Conservation (phyloP, 1,140 invertebrate species). For the Caenorhabditis briggsae region DNA sequence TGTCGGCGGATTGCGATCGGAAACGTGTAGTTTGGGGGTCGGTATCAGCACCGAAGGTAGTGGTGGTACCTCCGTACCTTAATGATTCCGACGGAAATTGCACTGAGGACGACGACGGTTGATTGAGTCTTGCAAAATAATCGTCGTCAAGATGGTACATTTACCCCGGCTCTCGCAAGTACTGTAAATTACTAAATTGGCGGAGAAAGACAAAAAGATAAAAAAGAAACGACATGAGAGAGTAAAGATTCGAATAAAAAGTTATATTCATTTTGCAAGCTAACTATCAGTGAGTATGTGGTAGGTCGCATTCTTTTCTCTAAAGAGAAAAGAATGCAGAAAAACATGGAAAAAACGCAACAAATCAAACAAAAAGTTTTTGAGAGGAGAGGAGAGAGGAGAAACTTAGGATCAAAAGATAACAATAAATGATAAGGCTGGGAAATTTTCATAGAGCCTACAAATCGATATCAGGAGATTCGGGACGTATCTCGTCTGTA, state of each 20-base stretch:
- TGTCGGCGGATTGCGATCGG: slow-evolving; percentile 38
- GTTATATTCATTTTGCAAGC: not conserved
- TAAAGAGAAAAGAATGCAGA: slow-evolving; percentile 24
- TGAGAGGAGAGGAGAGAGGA: not conserved
- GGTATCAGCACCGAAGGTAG: slow-evolving; percentile 22
- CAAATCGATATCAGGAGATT: no score
- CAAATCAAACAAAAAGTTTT: slow-evolving; percentile 38
- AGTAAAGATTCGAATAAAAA: not conserved
- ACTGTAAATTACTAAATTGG: not conserved
- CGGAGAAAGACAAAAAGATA: not conserved
- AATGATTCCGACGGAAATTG: slow-evolving; percentile 40
- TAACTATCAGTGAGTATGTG: slow-evolving; percentile 22
- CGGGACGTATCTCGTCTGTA: no score
- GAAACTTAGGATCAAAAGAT: not conserved
- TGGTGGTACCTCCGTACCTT: slow-evolving; percentile 40
- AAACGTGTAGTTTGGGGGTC: slow-evolving; percentile 22
- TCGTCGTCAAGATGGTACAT: slow-evolving; percentile 53
- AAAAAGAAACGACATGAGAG: not conserved
- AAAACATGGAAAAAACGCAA: slow-evolving; percentile 49
- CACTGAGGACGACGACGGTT: slow-evolving; percentile 37
- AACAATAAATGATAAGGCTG: not conserved
- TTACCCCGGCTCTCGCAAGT: slow-evolving; percentile 47
- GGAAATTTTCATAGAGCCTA: no score
- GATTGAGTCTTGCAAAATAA: slow-evolving; percentile 41
- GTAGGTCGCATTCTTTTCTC: slow-evolving; percentile 8